These are phyloP conservation scores for Rhyacophila brunnea DNA, from an alignment of 1,140 invertebrate species.

Conservation along the genomic window DNA sequence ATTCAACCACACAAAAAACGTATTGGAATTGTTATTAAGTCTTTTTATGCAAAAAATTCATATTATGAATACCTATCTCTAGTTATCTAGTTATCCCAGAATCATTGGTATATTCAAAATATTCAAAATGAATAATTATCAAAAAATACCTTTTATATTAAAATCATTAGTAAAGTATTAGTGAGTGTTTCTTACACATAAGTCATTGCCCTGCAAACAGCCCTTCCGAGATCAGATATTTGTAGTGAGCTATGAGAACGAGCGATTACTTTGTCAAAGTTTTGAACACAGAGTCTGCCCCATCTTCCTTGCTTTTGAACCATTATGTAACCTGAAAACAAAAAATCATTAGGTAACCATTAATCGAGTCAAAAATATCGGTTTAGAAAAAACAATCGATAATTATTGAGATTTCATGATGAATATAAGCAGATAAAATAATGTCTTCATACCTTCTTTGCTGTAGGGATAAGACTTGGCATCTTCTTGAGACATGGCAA, in stretches of 20 bases:
- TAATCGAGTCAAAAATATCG: not conserved
- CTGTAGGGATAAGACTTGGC: slow-evolving; percentile 59
- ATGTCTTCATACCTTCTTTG: slow-evolving; percentile 52
- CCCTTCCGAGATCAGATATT: slow-evolving; percentile 69
- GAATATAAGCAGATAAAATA: not conserved
- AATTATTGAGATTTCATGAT: not conserved
- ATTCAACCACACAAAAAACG: too few relatives aligned
- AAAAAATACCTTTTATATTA: too few relatives aligned
- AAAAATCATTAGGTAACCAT: slow-evolving; percentile 2
- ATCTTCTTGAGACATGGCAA: slow-evolving; percentile 49
- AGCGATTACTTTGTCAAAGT: slow-evolving; percentile 58
- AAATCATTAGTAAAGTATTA: too few relatives aligned
- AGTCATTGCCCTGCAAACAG: slow-evolving; percentile 75
- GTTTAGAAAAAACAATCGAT: too few relatives aligned
- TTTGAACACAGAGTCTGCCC: slow-evolving; percentile 76
- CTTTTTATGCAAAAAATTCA: too few relatives aligned
- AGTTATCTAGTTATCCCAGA: too few relatives aligned
- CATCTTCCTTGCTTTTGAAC: slow-evolving; percentile 73
- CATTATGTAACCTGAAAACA: slow-evolving; percentile 63
- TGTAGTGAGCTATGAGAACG: slow-evolving; percentile 58
- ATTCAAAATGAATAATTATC: too few relatives aligned
- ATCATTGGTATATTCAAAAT: too few relatives aligned
- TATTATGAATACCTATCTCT: too few relatives aligned
- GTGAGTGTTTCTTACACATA: slow-evolving; percentile 71
- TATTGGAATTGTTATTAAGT: too few relatives aligned